These are phyloP conservation scores for Resseliella maxima DNA, from an alignment of 2,888 invertebrate genomes.

Conservation along the genomic window DNA sequence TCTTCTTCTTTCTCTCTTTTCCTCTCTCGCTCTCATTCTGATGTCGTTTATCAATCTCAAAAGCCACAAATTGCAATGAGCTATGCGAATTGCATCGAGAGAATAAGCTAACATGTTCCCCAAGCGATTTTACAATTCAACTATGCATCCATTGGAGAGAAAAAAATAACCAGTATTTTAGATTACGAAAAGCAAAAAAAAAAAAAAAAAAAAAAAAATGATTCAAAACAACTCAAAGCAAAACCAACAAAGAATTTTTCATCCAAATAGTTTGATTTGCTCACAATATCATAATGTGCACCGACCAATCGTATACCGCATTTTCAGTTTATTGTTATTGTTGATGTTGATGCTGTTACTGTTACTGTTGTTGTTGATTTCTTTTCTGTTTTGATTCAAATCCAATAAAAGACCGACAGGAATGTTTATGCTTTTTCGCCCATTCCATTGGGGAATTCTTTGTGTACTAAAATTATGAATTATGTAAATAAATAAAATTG, in stretches of 20 bases:
- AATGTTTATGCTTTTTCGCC: neutral
- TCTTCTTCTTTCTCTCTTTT: no score
- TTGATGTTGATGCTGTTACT: neutral
- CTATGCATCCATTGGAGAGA: neutral
- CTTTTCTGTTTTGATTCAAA: neutral
- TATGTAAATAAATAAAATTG: conserved; percentile 42
- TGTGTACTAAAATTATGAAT: conserved; percentile 5
- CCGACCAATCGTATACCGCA: neutral
- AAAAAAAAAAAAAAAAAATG: neutral
- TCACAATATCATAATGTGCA: conserved; percentile 29
- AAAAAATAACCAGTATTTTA: neutral
- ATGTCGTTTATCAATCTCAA: conserved; percentile 44
- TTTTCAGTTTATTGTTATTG: neutral
- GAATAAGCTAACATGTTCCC: neutral
- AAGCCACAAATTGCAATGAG: conserved; percentile 14
- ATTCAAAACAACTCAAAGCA: neutral
- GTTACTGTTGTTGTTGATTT: neutral
- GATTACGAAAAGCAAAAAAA: neutral
- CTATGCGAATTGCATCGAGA: neutral
- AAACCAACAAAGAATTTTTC: conserved; percentile 53
- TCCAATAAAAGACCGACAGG: neutral
- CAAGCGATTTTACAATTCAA: conserved; percentile 29
- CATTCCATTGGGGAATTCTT: neutral
- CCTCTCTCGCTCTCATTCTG: neutral
- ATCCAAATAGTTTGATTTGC: conserved; percentile 44